Evolutionary conservation across 2,113 vertebrate species (phyloP), one percentile per base, ranked within the genome.

Genomic region (Callaeas wilsoni): DNA sequence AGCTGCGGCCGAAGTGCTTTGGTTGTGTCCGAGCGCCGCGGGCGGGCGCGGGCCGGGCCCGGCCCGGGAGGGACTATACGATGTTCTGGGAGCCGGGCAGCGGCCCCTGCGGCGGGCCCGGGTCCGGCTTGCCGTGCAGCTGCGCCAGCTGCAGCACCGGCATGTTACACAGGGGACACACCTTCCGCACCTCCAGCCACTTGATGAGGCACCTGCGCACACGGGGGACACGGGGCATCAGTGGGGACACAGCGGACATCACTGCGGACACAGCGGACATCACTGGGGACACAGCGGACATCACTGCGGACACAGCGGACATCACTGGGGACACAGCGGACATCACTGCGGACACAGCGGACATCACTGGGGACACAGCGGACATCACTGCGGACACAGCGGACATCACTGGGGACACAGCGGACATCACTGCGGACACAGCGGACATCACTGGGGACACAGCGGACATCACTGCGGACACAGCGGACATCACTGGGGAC

Each of bases 171-270:
- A 99, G 98, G 4, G 99, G 99, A 89, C 99, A 99, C 60, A 99
- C 99, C 96, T 99, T 99, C 65, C 99, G 99, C 95, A 99, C 99
- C 97, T 99, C 99, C 98, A 99, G 96, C 99, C 99, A 99, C 93
- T 99, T 99, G 97, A 99, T 99, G 98, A 99, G 99, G 98, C 99
- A 99, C 99, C 99, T 99, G 97, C 8, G 53, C 65, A n/a, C 41
- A 78, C 7, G 21, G 57, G 37, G n/a, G 39, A 70, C 74, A 87
- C 47, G 5, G 32, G 11, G 2, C 23, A 9, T 75, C 14, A 75
- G 25, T 3, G 37, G 55, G 42, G n/a, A 47, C 52, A 81, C 21
- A 5, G 3, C 11, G 3, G 76, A 5, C 35, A 63, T 23, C 20
- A 2, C 2, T 5, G 25, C n/a, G 56, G 55, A 17, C 41, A 68